Conservation (phyloP, 2,113 vertebrate genomes). For the Oryzias curvinotus region DNA sequence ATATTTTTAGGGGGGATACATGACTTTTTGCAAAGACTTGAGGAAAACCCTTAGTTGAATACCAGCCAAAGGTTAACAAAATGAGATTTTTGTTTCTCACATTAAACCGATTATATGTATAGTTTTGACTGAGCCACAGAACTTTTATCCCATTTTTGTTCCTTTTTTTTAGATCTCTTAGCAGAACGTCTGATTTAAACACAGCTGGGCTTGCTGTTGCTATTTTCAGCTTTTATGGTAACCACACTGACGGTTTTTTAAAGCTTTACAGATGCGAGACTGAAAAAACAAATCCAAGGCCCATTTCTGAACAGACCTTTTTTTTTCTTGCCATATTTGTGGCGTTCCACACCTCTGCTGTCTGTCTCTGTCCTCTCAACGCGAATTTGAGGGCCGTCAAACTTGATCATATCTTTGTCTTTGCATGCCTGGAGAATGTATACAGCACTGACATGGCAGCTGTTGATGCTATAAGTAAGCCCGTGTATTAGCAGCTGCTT, state of each 20-base stretch:
- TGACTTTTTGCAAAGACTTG: not conserved
- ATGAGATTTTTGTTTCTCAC: not conserved
- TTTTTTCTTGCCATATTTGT: not conserved
- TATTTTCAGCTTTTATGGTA: too few species aligned
- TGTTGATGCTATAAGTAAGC: slow-evolving; percentile 45
- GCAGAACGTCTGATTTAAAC: too few species aligned
- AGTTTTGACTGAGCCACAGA: too few species aligned
- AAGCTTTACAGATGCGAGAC: too few species aligned
- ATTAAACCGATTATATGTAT: not conserved
- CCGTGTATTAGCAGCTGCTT: slow-evolving; percentile 49
- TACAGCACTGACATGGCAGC: slow-evolving; percentile 29
- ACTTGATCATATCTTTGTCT: slow-evolving; percentile 1
- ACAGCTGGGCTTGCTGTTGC: too few species aligned
- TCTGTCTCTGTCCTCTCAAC: not conserved
- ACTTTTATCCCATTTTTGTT: too few species aligned
- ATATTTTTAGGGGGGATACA: not conserved
- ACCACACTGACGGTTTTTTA: too few species aligned
- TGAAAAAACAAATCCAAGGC: too few species aligned
- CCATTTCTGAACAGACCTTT: too few species aligned
- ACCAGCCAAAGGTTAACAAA: not conserved
- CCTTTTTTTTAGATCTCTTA: too few species aligned
- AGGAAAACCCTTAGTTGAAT: too few species aligned
- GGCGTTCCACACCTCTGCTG: not conserved
- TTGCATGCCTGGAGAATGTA: not conserved
- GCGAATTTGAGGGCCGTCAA: slow-evolving; percentile 6